A percentile compares a stretch with the other conserved stretches of the same genome.
These are phyloP conservation scores for Hemicrepidius hirtus DNA, from an alignment of 2,888 invertebrate genomes.

Conservation along the genomic window DNA sequence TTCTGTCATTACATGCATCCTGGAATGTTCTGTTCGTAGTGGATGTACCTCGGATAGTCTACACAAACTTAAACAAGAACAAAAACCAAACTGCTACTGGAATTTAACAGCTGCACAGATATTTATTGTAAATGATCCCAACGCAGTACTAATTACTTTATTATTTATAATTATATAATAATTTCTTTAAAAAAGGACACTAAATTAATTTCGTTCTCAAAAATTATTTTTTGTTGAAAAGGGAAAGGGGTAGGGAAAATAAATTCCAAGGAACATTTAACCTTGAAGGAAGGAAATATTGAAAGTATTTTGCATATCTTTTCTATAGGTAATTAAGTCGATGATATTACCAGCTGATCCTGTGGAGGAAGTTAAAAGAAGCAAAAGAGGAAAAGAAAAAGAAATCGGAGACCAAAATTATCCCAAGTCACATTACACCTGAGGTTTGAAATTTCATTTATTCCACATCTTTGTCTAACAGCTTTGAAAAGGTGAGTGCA, in stretches of 20 bases:
- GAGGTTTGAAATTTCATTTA: conserved; percentile 18
- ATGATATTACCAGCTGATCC: neutral
- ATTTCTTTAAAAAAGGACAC: no score
- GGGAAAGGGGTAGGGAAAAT: neutral
- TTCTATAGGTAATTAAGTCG: neutral
- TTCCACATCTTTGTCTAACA: neutral
- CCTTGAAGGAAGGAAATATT: neutral
- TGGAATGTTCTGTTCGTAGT: conserved; percentile 12
- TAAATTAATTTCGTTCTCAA: no score
- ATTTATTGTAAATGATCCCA: neutral
- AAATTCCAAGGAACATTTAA: neutral
- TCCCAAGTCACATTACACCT: conserved; percentile 29
- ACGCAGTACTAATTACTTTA: conserved; percentile 11
- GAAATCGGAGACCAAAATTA: conserved; percentile 20
- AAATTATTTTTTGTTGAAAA: no score
- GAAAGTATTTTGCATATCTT: neutral
- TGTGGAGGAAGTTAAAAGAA: conserved; percentile 9
- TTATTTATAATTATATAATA: conserved; percentile 12
- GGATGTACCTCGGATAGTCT: conserved; percentile 6
- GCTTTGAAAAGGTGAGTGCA: neutral
- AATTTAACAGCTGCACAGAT: conserved; percentile 31
- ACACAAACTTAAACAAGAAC: neutral
- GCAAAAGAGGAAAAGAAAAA: conserved; percentile 11
- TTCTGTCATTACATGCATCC: conserved; percentile 3
- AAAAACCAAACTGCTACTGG: conserved; percentile 39